Evolutionary conservation across 2,888 invertebrate genomes (phyloP).

Genomic region (Spilarctia lutea): DNA sequence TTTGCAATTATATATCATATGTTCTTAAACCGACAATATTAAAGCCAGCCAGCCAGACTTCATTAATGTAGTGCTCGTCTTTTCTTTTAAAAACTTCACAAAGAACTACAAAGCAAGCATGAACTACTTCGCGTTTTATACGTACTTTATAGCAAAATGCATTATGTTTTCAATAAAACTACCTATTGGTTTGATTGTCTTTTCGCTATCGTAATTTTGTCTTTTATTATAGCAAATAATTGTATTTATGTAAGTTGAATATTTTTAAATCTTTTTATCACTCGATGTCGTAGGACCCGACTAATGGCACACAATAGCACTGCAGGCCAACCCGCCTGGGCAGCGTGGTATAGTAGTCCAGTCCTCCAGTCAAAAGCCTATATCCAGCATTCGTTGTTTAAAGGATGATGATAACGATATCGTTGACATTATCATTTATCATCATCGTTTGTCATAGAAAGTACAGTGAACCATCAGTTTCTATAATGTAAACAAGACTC

Average conservation of each 20-base stretch:
- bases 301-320: too few relatives aligned
- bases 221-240: background rate
- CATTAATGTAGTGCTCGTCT: background rate
- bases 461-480: too few relatives aligned
- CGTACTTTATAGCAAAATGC: constrained; percentile 9
- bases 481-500: too few relatives aligned
- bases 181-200: constrained; percentile 14
- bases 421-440: too few relatives aligned
- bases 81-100: constrained; percentile 2
- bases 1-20: background rate
- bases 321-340: too few relatives aligned
- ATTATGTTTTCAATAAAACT: constrained; percentile 24
- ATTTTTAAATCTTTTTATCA: background rate
- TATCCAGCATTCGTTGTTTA: too few relatives aligned
- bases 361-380: too few relatives aligned
- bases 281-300: background rate
- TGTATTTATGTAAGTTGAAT: background rate
- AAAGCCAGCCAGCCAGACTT: too few relatives aligned
- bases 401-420: too few relatives aligned
- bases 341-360: too few relatives aligned
- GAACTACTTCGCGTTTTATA: constrained; percentile 10
- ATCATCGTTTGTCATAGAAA: too few relatives aligned
- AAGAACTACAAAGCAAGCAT: background rate
- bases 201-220: background rate
- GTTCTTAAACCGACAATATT: too few relatives aligned